Evolutionary conservation across 2,888 invertebrate species (phyloP).

Genomic region (Beris chalybata): DNA sequence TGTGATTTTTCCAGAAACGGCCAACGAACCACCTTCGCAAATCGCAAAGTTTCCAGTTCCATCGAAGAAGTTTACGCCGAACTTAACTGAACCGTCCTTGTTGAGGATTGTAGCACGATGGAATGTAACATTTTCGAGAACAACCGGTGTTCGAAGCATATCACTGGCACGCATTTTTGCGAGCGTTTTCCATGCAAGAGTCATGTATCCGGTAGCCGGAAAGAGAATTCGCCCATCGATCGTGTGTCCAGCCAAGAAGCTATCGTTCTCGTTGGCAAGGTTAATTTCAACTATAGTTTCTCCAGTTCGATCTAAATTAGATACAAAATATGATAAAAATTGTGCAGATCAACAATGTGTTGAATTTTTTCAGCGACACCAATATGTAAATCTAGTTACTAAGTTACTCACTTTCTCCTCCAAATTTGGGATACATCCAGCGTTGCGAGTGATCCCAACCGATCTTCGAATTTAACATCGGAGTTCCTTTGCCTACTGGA

Average conservation of each 20-base stretch:
- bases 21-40: constrained; percentile 80
- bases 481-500: constrained; percentile 91
- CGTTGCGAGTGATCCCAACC: constrained; percentile 91
- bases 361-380: neutral
- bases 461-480: constrained; percentile 82
- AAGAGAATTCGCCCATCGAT: constrained; percentile 93
- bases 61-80: constrained; percentile 80
- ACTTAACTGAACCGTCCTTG: constrained; percentile 77
- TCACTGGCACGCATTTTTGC: constrained; percentile 77
- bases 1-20: constrained; percentile 77
- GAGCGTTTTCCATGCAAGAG: constrained; percentile 81
- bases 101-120: constrained; percentile 92
- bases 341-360: constrained; percentile 6
- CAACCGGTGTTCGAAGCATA: constrained; percentile 77
- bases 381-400: neutral
- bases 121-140: constrained; percentile 89
- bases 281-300: constrained; percentile 79
- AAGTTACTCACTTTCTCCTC: constrained; percentile 58
- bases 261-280: constrained; percentile 71
- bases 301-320: constrained; percentile 61
- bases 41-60: constrained; percentile 87
- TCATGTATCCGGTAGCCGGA: constrained; percentile 93
- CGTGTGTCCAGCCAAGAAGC: constrained; percentile 80
- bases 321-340: neutral
- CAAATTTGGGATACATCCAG: constrained; percentile 84